Conservation (phyloP, 2,113 vertebrate species). For the Trogon surrucura region DNA sequence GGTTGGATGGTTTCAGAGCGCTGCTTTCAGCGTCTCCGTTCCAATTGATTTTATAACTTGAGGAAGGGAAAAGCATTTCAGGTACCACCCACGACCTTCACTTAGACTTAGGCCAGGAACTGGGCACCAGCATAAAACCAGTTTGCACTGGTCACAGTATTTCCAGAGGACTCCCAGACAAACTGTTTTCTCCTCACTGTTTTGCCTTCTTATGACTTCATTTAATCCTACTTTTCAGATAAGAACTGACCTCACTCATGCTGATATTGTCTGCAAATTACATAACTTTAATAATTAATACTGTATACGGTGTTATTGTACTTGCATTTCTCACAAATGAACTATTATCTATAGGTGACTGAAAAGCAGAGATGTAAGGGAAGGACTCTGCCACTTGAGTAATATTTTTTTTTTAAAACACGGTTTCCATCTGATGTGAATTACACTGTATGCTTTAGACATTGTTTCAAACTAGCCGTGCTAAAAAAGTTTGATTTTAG, state of each 20-base stretch:
- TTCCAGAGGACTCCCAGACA: neutral
- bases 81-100: neutral
- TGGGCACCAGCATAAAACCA: neutral
- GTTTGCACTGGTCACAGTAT: neutral
- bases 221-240: neutral
- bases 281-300: neutral
- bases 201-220: neutral
- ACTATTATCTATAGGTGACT: neutral
- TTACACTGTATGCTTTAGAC: neutral
- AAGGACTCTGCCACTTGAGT: neutral
- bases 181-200: neutral
- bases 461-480: neutral
- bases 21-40: neutral
- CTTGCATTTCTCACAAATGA: neutral
- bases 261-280: neutral
- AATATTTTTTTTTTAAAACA: neutral
- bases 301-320: neutral
- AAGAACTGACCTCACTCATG: neutral
- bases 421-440: neutral
- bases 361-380: neutral
- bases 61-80: neutral
- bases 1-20: neutral
- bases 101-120: neutral
- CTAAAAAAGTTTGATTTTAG: neutral
- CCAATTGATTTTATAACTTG: neutral